Base-by-base conservation (phyloP, 2,113 vertebrate species). In the Xyrauchen texanus region DNA sequence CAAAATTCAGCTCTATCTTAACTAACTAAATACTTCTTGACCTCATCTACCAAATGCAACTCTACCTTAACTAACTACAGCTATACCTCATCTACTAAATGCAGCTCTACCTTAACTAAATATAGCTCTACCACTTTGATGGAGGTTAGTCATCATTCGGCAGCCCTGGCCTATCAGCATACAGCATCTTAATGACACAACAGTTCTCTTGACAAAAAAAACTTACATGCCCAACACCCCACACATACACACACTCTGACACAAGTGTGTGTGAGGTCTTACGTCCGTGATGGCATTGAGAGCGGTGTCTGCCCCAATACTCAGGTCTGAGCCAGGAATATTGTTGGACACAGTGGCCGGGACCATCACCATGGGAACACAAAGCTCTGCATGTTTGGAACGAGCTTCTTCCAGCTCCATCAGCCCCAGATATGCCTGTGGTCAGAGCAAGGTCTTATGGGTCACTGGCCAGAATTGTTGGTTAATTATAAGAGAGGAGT, bases 291-390 rank as follows among this genome's bases (percentile, higher is more conserved):
- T 98, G 89, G 96, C 97, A 82, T 98, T 99, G 93, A 99, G 94
- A 87, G 97, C 96, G 0, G 97, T 99, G 88, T 99, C 97, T 85
- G 96, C 95, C 87, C 97, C 97, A 85, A 98, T 97, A 94, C 97
- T 98, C 93, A 99, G 96, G 91, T 99, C 97, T 79, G 97, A 98
- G 80, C 97, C 97, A 0, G 96, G 97, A 70, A 98, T 95, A 88
- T 98, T 99, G 96, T 98, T 99, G 94, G 97, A 99, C 85, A 99
- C 96, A 64, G 97, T 98, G 84, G 97, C 95, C 4, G 97, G 97
- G 85, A 98, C 96, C 97, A 98, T 98, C 62, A 98, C 93, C 96
- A 98, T 97, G 44, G 97, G 97, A 79, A 99, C 89, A 90, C 97
- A 96, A 88, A 98, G 89, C 70, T 95, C 96, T 0, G 88, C 86